These are phyloP conservation scores for Petrolisthes cinctipes DNA, from an alignment of 2,888 invertebrate species.

Conservation along the genomic window DNA sequence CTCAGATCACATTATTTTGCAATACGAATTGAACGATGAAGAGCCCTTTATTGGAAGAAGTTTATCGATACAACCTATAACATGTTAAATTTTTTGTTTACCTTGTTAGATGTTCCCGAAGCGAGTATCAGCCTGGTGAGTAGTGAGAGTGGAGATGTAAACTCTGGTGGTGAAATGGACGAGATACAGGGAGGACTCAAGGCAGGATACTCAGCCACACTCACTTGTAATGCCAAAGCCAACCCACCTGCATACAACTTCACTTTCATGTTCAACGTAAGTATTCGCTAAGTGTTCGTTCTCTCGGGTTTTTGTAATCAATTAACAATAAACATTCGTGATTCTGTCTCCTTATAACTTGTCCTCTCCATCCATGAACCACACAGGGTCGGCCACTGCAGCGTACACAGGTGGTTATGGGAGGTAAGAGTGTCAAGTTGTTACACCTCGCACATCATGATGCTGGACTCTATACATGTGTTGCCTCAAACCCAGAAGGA, in stretches of 20 bases:
- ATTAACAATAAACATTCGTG: too few species aligned
- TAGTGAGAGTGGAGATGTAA: not conserved
- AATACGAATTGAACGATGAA: too few species aligned
- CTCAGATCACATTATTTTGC: too few species aligned
- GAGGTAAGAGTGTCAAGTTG: conserved; percentile 31
- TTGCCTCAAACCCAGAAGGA: conserved; percentile 54
- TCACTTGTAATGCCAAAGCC: conserved; percentile 31
- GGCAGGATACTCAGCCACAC: conserved; percentile 35
- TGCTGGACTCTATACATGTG: conserved; percentile 57
- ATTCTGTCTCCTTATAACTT: too few species aligned
- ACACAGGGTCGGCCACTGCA: conserved; percentile 35
- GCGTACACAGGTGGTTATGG: conserved; percentile 17
- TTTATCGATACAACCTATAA: too few species aligned
- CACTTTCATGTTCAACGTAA: conserved; percentile 51
- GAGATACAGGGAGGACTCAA: not conserved
- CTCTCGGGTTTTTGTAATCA: not conserved
- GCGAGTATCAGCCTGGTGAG: conserved; percentile 33
- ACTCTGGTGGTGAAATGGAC: not conserved
- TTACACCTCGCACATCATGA: conserved; percentile 29
- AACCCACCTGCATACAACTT: conserved; percentile 45
- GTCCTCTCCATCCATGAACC: too few species aligned
- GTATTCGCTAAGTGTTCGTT: not conserved
- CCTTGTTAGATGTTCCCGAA: conserved; percentile 17
- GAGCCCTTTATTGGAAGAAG: too few species aligned
- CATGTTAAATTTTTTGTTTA: not conserved